Evolutionary conservation across 2,888 invertebrate species (phyloP).

Genomic region (Pelosia muscerda): DNA sequence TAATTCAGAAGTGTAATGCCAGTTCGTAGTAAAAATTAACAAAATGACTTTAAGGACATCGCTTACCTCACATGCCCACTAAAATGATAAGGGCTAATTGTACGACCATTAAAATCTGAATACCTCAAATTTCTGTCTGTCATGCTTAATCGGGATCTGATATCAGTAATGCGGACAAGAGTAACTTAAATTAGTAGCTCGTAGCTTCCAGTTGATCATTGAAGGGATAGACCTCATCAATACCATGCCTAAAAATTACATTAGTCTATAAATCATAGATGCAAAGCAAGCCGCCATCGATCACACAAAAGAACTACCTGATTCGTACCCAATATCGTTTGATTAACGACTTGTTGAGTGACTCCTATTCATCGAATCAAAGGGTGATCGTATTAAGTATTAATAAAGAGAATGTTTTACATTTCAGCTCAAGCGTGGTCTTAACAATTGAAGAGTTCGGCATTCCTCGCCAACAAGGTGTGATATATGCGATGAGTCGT

Average conservation of each 20-base stretch:
- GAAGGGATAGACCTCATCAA: constrained; percentile 65
- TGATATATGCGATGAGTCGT: constrained; percentile 61
- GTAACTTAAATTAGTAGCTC: constrained; percentile 67
- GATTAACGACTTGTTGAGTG: constrained; percentile 86
- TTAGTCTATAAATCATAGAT: constrained; percentile 76
- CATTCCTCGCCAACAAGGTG: constrained; percentile 53
- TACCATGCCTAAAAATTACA: constrained; percentile 74
- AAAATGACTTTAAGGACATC: background rate
- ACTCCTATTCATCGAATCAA: constrained; percentile 83
- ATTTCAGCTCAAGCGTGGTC: constrained; percentile 68
- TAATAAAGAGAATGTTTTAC: constrained; percentile 81
- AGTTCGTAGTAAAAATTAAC: background rate
- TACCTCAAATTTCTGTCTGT: constrained; percentile 35
- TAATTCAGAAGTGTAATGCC: background rate
- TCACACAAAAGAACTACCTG: constrained; percentile 84
- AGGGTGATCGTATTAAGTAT: constrained; percentile 83
- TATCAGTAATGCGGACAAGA: constrained; percentile 39
- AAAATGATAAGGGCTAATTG: background rate
- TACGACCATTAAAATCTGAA: background rate
- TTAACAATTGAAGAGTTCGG: constrained; percentile 44
- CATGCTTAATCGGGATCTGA: constrained; percentile 36
- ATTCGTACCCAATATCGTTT: constrained; percentile 81
- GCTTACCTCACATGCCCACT: background rate
- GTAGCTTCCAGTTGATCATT: constrained; percentile 56
- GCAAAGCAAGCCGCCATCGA: constrained; percentile 75